Evolutionary conservation across 2,888 invertebrate genomes (phyloP), one percentile per base, ranked within the genome.

Genomic region (Muschampia plurimacula): DNA sequence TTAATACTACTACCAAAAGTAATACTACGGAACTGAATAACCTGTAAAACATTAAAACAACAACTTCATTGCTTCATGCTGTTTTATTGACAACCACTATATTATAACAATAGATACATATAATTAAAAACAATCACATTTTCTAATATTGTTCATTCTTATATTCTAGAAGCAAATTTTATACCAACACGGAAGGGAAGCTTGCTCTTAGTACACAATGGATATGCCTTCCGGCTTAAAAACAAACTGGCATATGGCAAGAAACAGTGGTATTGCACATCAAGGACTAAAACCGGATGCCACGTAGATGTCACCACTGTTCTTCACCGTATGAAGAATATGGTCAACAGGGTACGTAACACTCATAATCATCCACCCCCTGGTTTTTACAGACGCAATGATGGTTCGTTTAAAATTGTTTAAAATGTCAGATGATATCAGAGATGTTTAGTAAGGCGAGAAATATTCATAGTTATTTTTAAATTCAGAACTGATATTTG

Each of bases 251-350:
- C 93, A 0, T 90, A 92, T 78, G 92, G 93, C 41, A 93, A 91
- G 79, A 92, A 92, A 72, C 93, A 93, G 74, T 93, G 93, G 93
- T 93, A 93, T 74, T 93, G 93, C 69, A 91, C 89, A 44, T 90
- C 91, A 0, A 83, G 93, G 2, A 87, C 84, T 0, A 92, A 92
- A 76, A 89, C 90, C 1, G 92, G 92, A 15, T 93, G 93, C 74
- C 87, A 86, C n/a, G 93, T 90, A 10, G 92, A 91, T 73, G 84
- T 92, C 1, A 92, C 89, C 3, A 92, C 92, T 0, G 86, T 86
- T 0, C 77, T 87, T 1, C 86, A 88, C 46, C 81, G 84, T n/a
- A 77, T 82, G 2, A 88, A 88, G 2, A 88, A 82, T 66, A 74
- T 88, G 15, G 88, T 93, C 12, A 84, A 89, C 72, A 80, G 92